Percentiles rank a stretch among this genome's conserved stretches.
Evolutionary conservation across 1,140 invertebrate species (phyloP).

Genomic region (Panulirus ornatus): DNA sequence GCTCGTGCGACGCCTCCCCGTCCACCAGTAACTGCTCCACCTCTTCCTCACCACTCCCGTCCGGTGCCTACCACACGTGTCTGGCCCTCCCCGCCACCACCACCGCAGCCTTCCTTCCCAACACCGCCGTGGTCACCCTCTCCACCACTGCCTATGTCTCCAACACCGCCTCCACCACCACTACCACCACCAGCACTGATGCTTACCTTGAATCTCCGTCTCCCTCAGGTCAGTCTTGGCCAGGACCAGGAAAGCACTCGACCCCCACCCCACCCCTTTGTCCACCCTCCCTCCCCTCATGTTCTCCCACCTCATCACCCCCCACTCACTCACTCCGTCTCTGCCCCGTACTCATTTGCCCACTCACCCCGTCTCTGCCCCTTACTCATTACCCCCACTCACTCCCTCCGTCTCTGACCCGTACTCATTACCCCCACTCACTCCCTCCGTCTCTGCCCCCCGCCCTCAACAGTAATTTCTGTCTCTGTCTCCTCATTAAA

Average conservation of each 20-base stretch:
- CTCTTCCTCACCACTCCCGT: conserved; percentile 51
- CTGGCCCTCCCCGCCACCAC: conserved; percentile 23
- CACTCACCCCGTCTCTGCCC: too few species aligned
- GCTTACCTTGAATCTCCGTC: conserved; percentile 59
- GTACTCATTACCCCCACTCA: too few species aligned
- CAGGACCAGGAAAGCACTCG: conserved; percentile 48
- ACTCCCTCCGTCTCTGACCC: too few species aligned
- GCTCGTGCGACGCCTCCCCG: conserved; percentile 34
- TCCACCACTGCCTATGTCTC: conserved; percentile 6
- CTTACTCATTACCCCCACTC: too few species aligned
- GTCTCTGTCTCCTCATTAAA: too few species aligned
- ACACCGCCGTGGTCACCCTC: background rate
- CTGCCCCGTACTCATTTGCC: too few species aligned
- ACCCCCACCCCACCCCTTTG: conserved; percentile 20
- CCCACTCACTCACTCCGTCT: too few species aligned
- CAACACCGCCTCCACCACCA: conserved; percentile 28
- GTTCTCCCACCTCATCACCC: background rate
- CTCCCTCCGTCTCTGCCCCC: too few species aligned
- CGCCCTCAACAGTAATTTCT: too few species aligned
- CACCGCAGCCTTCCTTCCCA: conserved; percentile 36
- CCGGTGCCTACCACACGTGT: conserved; percentile 28
- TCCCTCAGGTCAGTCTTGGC: conserved; percentile 62
- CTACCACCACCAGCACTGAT: conserved; percentile 26
- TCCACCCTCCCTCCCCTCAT: background rate
- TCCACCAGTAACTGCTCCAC: conserved; percentile 41